These are phyloP conservation scores for Blennius ocellaris DNA, from an alignment of 2,113 vertebrate genomes.

Conservation along the genomic window DNA sequence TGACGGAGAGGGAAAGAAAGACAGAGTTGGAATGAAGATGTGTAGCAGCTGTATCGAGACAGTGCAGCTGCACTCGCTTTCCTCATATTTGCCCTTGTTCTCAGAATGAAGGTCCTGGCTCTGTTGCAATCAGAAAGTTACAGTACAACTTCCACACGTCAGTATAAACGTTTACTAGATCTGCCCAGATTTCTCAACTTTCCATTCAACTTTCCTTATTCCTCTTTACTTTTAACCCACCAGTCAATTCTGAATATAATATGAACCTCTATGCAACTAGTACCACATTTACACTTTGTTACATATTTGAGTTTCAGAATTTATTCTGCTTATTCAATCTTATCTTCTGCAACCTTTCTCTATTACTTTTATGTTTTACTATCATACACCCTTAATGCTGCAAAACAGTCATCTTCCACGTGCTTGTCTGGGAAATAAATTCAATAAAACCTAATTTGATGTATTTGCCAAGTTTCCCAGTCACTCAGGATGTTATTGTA, in stretches of 20 bases:
- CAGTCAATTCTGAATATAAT: no score
- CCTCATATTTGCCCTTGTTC: constrained; percentile 18
- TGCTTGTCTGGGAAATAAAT: no score
- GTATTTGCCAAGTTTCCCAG: background rate
- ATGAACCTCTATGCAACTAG: background rate
- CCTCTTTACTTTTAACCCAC: background rate
- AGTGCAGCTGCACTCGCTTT: constrained; percentile 64
- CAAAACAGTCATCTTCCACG: no score
- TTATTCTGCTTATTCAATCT: no score
- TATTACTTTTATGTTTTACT: no score
- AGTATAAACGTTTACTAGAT: constrained; percentile 11
- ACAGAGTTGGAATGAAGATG: constrained; percentile 15
- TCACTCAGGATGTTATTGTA: background rate
- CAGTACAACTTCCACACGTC: constrained; percentile 45
- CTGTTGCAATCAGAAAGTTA: constrained; percentile 44
- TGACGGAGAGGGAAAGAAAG: background rate
- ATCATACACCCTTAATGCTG: no score
- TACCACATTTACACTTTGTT: no score
- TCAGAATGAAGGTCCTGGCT: constrained; percentile 25
- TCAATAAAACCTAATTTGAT: no score
- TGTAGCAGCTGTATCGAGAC: constrained; percentile 42
- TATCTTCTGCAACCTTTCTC: no score
- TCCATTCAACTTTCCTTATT: background rate
- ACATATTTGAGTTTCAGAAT: no score
- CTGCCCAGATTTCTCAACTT: constrained; percentile 46